Evolutionary conservation across 2,113 vertebrate species (phyloP).

Genomic region (Perca flavescens): DNA sequence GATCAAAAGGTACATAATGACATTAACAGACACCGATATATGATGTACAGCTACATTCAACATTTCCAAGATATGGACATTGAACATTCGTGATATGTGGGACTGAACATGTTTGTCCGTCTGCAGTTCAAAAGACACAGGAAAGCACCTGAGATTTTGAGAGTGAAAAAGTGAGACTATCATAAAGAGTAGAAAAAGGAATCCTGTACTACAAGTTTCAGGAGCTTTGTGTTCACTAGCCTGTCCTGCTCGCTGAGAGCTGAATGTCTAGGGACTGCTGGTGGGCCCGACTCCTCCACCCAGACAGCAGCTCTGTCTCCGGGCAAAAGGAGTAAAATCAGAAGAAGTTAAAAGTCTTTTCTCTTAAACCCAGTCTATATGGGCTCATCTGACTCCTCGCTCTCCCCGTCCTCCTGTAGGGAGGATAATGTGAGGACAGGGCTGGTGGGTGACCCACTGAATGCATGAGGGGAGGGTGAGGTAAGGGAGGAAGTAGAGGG

Average conservation of each 20-base stretch:
- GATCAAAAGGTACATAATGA: constrained; percentile 33
- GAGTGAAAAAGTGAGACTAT: constrained; percentile 64
- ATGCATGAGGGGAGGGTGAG: constrained; percentile 46
- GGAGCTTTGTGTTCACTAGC: constrained; percentile 50
- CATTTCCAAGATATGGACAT: constrained; percentile 35
- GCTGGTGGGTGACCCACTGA: constrained; percentile 55
- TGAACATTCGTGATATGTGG: constrained; percentile 39
- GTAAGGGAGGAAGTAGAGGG: constrained; percentile 66
- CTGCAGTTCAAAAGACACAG: constrained; percentile 67
- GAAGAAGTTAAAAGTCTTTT: constrained; percentile 44
- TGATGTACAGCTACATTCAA: constrained; percentile 29
- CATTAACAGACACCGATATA: constrained; percentile 33
- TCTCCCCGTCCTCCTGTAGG: constrained; percentile 79
- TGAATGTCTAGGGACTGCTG: constrained; percentile 48
- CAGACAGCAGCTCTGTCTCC: constrained; percentile 57
- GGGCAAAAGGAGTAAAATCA: constrained; percentile 30
- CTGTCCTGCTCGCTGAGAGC: constrained; percentile 51
- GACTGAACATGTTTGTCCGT: constrained; percentile 31
- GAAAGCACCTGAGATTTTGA: constrained; percentile 77
- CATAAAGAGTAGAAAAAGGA: constrained; percentile 70
- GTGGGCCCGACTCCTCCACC: constrained; percentile 32
- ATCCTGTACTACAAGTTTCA: constrained; percentile 63
- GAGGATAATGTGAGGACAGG: constrained; percentile 75
- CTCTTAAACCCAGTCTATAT: constrained; percentile 65
- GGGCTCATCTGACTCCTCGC: constrained; percentile 80